A percentile compares a stretch with the other conserved stretches of the same genome.
Evolutionary conservation across 2,888 invertebrate species (phyloP).

Genomic region (Nomada fabriciana): DNA sequence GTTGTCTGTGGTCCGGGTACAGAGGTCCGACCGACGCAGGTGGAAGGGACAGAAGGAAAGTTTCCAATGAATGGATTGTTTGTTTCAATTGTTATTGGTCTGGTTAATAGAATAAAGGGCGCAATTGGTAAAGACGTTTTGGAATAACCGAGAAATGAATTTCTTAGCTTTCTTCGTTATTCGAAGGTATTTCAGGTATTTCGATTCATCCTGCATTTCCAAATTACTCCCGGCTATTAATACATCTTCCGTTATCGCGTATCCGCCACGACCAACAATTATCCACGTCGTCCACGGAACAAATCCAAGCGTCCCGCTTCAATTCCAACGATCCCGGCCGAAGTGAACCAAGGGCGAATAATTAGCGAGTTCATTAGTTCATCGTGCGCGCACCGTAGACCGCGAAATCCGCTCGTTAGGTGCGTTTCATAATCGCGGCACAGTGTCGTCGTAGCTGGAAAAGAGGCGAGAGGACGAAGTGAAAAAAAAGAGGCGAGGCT

Average conservation of each 20-base stretch:
- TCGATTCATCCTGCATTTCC: too few relatives aligned
- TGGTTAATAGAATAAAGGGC: too few relatives aligned
- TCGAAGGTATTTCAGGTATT: too few relatives aligned
- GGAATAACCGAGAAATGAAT: too few relatives aligned
- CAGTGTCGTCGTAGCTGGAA: neutral
- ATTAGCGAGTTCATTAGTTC: neutral
- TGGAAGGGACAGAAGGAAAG: neutral
- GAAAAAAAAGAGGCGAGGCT: neutral
- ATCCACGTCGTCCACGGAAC: too few relatives aligned
- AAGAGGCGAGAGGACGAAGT: neutral
- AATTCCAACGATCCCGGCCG: conserved; percentile 36
- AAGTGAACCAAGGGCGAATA: conserved; percentile 5
- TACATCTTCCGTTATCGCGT: too few relatives aligned
- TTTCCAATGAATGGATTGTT: too few relatives aligned
- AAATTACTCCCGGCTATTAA: too few relatives aligned
- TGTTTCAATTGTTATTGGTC: too few relatives aligned
- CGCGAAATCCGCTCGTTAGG: neutral
- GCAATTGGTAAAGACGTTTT: too few relatives aligned
- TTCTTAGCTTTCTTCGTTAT: too few relatives aligned
- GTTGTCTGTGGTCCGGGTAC: conserved; percentile 14
- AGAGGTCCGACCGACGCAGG: neutral
- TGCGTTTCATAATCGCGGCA: neutral
- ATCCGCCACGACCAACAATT: too few relatives aligned
- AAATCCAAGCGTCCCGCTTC: conserved; percentile 12
- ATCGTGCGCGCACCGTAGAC: neutral